These are phyloP conservation scores for Clistopyga incitator DNA, from an alignment of 2,888 invertebrate genomes.

Conservation along the genomic window DNA sequence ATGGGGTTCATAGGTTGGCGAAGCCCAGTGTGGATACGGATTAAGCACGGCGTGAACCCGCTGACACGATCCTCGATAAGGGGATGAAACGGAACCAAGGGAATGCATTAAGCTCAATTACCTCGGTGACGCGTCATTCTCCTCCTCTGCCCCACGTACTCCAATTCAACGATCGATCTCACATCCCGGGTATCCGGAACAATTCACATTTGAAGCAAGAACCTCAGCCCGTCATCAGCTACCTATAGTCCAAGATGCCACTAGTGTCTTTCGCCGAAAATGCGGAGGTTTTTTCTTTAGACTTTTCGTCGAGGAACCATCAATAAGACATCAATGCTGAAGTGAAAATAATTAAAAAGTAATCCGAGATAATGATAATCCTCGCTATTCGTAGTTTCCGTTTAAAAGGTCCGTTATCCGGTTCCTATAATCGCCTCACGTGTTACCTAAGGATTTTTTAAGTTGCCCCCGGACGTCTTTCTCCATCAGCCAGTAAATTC, in stretches of 20 bases:
- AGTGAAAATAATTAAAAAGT: too few relatives aligned
- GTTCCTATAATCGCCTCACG: not conserved
- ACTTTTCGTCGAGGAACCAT: too few relatives aligned
- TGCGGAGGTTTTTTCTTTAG: not conserved
- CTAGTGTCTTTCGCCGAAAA: not conserved
- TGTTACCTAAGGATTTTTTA: constrained; percentile 28
- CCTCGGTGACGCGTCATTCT: constrained; percentile 51
- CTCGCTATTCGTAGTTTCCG: too few relatives aligned
- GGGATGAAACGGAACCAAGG: constrained; percentile 62
- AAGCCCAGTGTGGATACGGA: constrained; percentile 44
- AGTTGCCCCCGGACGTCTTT: not conserved
- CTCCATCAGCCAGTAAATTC: constrained; percentile 4
- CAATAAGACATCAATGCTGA: too few relatives aligned
- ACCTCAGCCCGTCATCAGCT: constrained; percentile 9
- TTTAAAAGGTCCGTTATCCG: not conserved
- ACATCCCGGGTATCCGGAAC: constrained; percentile 23
- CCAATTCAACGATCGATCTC: constrained; percentile 35
- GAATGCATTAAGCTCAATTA: constrained; percentile 68
- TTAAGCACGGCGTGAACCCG: constrained; percentile 50
- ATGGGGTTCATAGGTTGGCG: constrained; percentile 39
- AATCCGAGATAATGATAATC: too few relatives aligned
- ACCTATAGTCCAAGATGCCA: not conserved
- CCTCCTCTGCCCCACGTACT: constrained; percentile 14
- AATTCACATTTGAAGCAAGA: constrained; percentile 28
- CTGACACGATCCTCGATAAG: constrained; percentile 63